A percentile compares a stretch with the other conserved stretches of the same genome.
These are phyloP conservation scores for Ctenoplectra terminalis DNA, from an alignment of 1,140 invertebrate genomes.

Conservation along the genomic window DNA sequence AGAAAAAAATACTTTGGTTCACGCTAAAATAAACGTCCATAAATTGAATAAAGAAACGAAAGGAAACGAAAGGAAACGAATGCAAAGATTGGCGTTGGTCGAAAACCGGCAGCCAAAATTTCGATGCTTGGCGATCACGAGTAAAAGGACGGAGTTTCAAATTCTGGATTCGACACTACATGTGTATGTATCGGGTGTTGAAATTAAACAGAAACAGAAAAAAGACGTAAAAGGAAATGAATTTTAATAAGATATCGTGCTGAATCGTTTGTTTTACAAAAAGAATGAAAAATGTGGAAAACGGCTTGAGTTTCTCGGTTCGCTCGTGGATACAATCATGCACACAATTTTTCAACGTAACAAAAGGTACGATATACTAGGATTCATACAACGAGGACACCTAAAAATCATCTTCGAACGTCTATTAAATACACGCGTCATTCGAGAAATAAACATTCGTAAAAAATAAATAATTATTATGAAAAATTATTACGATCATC, in stretches of 20 bases:
- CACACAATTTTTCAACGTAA: slow-evolving; percentile 73
- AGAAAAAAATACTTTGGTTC: background rate
- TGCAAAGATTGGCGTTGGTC: background rate
- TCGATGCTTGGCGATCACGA: background rate
- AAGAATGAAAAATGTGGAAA: background rate
- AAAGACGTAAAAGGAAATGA: slow-evolving; percentile 59
- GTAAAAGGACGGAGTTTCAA: background rate
- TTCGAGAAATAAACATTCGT: background rate
- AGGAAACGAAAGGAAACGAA: background rate
- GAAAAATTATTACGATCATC: background rate
- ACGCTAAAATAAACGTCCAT: too few relatives aligned
- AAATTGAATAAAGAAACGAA: background rate
- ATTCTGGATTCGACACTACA: slow-evolving; percentile 52
- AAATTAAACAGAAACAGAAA: slow-evolving; percentile 46
- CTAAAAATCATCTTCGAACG: background rate
- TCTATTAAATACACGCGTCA: background rate
- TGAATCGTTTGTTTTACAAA: slow-evolving; percentile 61
- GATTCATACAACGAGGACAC: slow-evolving; percentile 37
- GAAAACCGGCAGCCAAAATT: background rate
- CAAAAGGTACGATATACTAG: slow-evolving; percentile 11
- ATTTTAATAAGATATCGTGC: slow-evolving; percentile 74
- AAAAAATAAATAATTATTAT: background rate
- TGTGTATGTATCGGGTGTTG: slow-evolving; percentile 42
- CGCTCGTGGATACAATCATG: slow-evolving; percentile 72
- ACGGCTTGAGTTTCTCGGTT: slow-evolving; percentile 11